A percentile compares a stretch with the other conserved stretches of the same genome.
These are phyloP conservation scores for Catharus minimus DNA, from an alignment of 2,113 vertebrate genomes.

Conservation along the genomic window DNA sequence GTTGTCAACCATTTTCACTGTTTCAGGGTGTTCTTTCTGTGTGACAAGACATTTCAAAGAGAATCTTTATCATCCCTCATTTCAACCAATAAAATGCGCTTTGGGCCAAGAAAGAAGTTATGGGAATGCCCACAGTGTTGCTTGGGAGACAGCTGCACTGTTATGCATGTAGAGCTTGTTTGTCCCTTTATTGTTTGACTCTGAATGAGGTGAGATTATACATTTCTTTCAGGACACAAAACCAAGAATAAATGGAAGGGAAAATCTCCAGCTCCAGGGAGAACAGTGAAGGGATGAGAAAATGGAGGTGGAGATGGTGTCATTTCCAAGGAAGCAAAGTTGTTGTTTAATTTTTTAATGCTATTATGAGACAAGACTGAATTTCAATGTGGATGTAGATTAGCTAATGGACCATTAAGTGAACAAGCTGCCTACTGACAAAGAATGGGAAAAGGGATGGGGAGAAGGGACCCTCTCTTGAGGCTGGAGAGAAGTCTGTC, in stretches of 20 bases:
- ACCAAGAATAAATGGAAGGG: neutral
- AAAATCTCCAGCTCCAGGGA: neutral
- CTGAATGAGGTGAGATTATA: conserved; percentile 47
- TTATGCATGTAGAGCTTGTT: conserved; percentile 20
- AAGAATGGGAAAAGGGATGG: neutral
- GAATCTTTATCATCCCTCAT: conserved; percentile 37
- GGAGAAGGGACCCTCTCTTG: neutral
- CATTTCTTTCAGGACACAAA: conserved; percentile 41
- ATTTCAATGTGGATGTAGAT: conserved; percentile 49
- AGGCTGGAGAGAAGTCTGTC: neutral
- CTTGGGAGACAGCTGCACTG: conserved; percentile 38
- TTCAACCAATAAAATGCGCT: neutral
- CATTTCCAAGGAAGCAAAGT: conserved; percentile 42
- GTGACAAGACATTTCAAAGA: conserved; percentile 33
- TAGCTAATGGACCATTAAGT: conserved; percentile 46
- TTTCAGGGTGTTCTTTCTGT: neutral
- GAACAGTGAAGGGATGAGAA: conserved; percentile 23
- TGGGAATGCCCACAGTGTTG: conserved; percentile 35
- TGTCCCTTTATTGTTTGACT: conserved; percentile 48
- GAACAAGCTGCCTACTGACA: conserved; percentile 14
- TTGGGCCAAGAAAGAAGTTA: conserved; percentile 13
- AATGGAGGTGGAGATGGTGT: conserved; percentile 21
- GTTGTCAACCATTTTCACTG: conserved; percentile 6
- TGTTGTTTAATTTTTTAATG: conserved; percentile 26
- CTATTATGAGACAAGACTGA: conserved; percentile 37